Percentiles rank a stretch among this genome's conserved stretches.
phyloP scores from a whole-genome alignment of 2,888 invertebrate genomes.

The Tachystola acroxantha region DNA sequence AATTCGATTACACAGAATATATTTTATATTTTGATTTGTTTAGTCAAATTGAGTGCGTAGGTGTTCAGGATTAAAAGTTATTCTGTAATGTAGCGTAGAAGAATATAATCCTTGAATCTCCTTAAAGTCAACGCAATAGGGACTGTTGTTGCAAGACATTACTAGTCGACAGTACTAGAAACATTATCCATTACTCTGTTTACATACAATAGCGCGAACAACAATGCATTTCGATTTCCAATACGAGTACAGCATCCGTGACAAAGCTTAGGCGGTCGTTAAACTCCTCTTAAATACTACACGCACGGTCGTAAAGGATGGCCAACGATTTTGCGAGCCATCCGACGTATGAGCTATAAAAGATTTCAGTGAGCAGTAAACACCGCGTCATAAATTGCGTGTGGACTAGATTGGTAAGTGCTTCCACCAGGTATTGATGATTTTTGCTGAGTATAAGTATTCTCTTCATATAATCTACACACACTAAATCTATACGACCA shows the following conservation, averaged over 20 bases:
- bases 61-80: too few species aligned
- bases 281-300: conserved; percentile 38
- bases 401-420: background rate
- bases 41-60: too few species aligned
- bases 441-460: too few species aligned
- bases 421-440: background rate
- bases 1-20: too few species aligned
- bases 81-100: too few species aligned
- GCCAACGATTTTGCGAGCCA: conserved; percentile 17
- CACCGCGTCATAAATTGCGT: background rate
- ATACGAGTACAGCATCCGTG: conserved; percentile 28
- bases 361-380: background rate
- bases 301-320: conserved; percentile 34
- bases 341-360: background rate
- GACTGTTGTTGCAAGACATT: background rate
- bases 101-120: too few species aligned
- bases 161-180: conserved; percentile 1
- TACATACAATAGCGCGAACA: conserved; percentile 31
- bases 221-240: conserved; percentile 38
- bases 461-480: too few species aligned
- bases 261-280: conserved; percentile 40
- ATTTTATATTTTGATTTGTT: too few species aligned
- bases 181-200: conserved; percentile 25
- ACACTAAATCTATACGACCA: too few species aligned
- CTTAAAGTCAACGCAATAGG: background rate